Evolutionary conservation across 2,888 invertebrate genomes (phyloP).

Genomic region (Watsonalla binaria): DNA sequence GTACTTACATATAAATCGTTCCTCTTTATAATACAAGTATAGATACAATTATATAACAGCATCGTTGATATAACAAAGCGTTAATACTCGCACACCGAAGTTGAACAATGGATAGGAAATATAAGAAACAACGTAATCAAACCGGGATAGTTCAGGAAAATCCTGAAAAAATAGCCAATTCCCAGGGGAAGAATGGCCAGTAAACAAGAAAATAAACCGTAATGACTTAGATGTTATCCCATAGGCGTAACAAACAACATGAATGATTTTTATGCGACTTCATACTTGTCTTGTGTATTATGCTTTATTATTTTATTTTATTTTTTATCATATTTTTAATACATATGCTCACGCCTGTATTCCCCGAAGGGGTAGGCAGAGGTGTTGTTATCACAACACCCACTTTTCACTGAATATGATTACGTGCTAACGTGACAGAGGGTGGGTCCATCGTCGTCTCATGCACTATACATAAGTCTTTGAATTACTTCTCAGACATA

Average conservation of each 20-base stretch:
- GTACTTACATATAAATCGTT: too few species aligned
- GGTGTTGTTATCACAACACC: too few species aligned
- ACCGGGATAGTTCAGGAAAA: not conserved
- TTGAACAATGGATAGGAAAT: not conserved
- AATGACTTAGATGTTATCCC: slow-evolving; percentile 31
- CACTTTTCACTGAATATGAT: too few species aligned
- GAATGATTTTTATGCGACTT: not conserved
- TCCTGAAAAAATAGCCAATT: not conserved
- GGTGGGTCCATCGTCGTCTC: too few species aligned
- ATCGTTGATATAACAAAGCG: not conserved
- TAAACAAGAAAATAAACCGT: slow-evolving; percentile 39
- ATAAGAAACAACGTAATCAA: not conserved
- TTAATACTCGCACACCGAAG: not conserved
- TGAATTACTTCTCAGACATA: too few species aligned
- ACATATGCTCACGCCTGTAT: too few species aligned
- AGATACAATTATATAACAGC: not conserved
- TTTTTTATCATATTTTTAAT: too few species aligned
- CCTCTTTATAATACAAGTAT: too few species aligned
- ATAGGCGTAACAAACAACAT: slow-evolving; percentile 18
- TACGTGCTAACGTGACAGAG: too few species aligned
- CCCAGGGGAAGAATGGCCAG: slow-evolving; percentile 4
- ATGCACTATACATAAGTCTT: too few species aligned
- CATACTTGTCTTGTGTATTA: not conserved
- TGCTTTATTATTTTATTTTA: too few species aligned
- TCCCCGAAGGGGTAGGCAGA: too few species aligned